phyloP scores from a whole-genome alignment of 2,113 vertebrate genomes.

The Nycticorax nycticorax region DNA sequence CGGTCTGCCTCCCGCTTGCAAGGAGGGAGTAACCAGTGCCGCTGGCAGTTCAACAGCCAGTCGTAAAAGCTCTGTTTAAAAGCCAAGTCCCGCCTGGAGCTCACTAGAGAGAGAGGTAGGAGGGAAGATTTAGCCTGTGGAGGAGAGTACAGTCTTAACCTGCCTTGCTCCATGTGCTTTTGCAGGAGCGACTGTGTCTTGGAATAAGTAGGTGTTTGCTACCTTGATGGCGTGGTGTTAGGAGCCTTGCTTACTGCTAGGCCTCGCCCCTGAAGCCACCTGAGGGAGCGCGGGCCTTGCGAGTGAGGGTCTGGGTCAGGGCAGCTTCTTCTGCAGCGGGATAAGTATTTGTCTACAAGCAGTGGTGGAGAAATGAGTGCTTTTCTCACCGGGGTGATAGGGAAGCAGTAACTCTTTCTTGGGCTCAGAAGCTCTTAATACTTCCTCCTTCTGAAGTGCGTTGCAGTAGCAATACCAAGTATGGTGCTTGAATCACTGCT shows the following conservation, averaged over 20 bases:
- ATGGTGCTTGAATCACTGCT: background rate
- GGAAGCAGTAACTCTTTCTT: background rate
- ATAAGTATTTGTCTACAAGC: fast-evolving
- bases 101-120: background rate
- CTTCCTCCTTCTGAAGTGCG: background rate
- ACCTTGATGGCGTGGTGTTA: fast-evolving
- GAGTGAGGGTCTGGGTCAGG: background rate
- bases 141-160: background rate
- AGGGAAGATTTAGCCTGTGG: background rate
- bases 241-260: background rate
- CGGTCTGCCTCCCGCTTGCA: fast-evolving
- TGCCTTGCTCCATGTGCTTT: background rate
- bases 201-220: too few species aligned
- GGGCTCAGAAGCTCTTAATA: background rate
- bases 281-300: fast-evolving
- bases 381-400: background rate
- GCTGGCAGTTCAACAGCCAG: fast-evolving
- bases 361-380: background rate
- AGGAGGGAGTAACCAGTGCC: background rate
- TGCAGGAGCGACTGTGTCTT: background rate
- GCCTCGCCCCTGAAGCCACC: background rate
- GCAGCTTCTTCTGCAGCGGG: too few species aligned
- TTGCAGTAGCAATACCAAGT: background rate
- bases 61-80: too few species aligned
- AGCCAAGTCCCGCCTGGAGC: background rate